Evolutionary conservation across 2,888 invertebrate genomes (phyloP), one percentile per base, ranked within the genome.

Genomic region (Thyatira batis): DNA sequence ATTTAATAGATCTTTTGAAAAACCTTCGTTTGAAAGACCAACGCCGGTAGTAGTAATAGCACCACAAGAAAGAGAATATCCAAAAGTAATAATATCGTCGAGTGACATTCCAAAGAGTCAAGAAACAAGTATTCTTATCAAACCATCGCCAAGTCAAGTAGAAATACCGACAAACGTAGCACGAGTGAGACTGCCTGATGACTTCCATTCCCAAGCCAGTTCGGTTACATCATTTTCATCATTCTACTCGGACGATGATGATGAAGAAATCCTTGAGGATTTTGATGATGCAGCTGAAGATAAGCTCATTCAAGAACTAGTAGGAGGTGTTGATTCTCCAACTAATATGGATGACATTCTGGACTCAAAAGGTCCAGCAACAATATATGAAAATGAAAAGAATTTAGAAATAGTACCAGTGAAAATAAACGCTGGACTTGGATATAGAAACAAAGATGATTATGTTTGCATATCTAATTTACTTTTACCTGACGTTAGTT

Each of bases 81-180:
- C 92, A 20, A 92, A 86, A 78, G 89, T 93, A 0, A 93, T 94
- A 28, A 92, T 94, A 53, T 88, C 93, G 1, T 86, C 93, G 1
- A 92, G 92, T 68, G 83, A 89, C 52, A 78, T 79, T 59, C 78
- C 87, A 20, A 79, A 80, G 17, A 85, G 80, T 49, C 79, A 90
- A 55, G 94, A 95, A 67, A 92, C 94, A 0, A 94, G 93, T 72
- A 92, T 95, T 55, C 88, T 94, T 30, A 94, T 95, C 20, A 94
- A 93, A 65, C 93, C 95, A 6, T 93, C 93, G 0, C 87, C 92
- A 44, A 87, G 80, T 62, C 81, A 84, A 61, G 57, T 69, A n/a
- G 82, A 82, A 64, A 78, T 87, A 54, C 73, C 82, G 3, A 73
- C 79, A 55, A 86, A 89, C 66, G 84, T 89, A 51, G 92, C 94